Percentiles rank a stretch among this genome's conserved stretches.
phyloP scores from a whole-genome alignment of 64 coral and sea anemone genomes.

The Exaiptasia diaphana region DNA sequence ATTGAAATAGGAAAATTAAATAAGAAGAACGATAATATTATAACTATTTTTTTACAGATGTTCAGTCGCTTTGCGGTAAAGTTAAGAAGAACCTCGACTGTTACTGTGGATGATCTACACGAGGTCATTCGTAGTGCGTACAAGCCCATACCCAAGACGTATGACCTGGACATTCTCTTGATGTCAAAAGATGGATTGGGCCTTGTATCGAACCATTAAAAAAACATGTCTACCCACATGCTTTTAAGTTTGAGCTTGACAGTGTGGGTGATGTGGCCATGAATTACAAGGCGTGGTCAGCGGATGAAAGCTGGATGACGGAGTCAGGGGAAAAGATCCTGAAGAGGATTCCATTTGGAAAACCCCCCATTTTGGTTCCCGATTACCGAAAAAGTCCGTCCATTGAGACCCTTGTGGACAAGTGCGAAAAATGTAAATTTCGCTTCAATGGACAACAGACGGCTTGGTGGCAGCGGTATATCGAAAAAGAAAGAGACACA shows the following conservation, averaged over 20 bases:
- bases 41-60: not conserved
- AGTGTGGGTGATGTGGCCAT: not conserved
- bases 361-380: not conserved
- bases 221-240: not conserved
- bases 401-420: not conserved
- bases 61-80: constrained; percentile 14
- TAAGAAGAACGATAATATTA: not conserved
- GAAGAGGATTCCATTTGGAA: not conserved
- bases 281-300: not conserved
- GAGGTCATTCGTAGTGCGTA: not conserved
- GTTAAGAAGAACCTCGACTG: not conserved
- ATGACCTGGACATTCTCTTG: not conserved
- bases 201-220: not conserved
- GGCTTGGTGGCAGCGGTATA: not conserved
- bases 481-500: not conserved
- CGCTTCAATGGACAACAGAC: not conserved
- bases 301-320: not conserved
- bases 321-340: not conserved
- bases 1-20: not conserved
- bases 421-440: not conserved
- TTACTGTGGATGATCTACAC: not conserved
- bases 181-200: not conserved
- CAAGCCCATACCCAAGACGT: not conserved
- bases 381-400: not conserved
- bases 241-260: not conserved